Evolutionary conservation across 2,797 vertebrate species (phyloP).

Genomic region (Pseudomugil tenellus): DNA sequence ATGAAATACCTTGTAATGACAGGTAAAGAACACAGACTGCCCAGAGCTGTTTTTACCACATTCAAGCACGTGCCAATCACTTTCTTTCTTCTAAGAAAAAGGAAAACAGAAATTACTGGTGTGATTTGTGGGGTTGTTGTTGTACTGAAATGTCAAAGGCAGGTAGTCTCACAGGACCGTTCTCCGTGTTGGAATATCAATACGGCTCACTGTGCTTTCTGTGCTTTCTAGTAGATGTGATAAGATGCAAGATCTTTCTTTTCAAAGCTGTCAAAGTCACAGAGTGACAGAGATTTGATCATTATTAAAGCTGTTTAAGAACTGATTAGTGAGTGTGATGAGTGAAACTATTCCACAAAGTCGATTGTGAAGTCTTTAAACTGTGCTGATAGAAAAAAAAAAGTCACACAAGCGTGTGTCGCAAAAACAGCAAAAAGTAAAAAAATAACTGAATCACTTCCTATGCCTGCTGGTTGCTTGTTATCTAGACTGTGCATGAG

Average conservation of each 20-base stretch:
- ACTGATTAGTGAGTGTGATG: conserved; percentile 58
- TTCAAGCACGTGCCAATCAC: conserved; percentile 80
- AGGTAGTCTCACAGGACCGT: conserved; percentile 70
- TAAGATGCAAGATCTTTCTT: conserved; percentile 64
- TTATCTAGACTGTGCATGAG: conserved; percentile 73
- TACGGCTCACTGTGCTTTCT: conserved; percentile 67
- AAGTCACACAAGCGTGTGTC: conserved; percentile 32
- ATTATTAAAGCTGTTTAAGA: conserved; percentile 66
- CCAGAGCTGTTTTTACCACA: conserved; percentile 69
- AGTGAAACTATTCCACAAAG: conserved; percentile 56
- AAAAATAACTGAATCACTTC: conserved; percentile 79
- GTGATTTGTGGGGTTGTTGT: conserved; percentile 76
- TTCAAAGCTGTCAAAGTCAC: conserved; percentile 70
- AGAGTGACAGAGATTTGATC: conserved; percentile 67
- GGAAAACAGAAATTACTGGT: conserved; percentile 76
- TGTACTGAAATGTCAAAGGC: conserved; percentile 71
- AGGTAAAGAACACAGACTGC: conserved; percentile 79
- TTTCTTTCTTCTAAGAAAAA: conserved; percentile 60
- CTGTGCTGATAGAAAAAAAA: conserved; percentile 15
- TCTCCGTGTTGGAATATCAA: conserved; percentile 72
- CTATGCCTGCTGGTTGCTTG: conserved; percentile 58
- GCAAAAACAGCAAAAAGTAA: conserved; percentile 36
- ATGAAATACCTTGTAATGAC: conserved; percentile 81
- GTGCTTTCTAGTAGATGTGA: conserved; percentile 66
- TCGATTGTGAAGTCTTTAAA: conserved; percentile 63